These are phyloP conservation scores for Halichoerus grypus DNA, from an alignment of 2,113 vertebrate genomes.

Conservation along the genomic window DNA sequence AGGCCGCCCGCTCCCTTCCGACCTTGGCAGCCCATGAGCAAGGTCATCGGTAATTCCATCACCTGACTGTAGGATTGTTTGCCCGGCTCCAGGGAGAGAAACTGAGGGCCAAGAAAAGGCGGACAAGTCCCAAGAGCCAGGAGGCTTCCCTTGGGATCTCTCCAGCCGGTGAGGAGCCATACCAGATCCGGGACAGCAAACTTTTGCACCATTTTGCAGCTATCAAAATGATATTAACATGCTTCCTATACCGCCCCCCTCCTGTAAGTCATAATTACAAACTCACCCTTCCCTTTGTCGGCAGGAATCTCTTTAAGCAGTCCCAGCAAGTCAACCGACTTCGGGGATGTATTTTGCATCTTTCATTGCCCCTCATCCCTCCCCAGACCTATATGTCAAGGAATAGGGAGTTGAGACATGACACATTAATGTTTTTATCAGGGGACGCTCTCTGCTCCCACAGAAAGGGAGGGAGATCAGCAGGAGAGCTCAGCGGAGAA, in stretches of 20 bases:
- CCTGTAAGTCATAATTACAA: slow-evolving; percentile 48
- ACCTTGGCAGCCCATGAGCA: slow-evolving; percentile 82
- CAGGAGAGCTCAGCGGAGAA: slow-evolving; percentile 23
- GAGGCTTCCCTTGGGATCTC: neutral
- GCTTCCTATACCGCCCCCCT: neutral
- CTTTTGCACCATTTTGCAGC: slow-evolving; percentile 3
- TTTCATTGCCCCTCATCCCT: slow-evolving; percentile 43
- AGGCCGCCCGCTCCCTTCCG: slow-evolving; percentile 77
- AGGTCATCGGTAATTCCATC: slow-evolving; percentile 86
- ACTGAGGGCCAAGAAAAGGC: slow-evolving; percentile 1
- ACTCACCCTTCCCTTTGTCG: slow-evolving; percentile 33
- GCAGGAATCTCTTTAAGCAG: slow-evolving; percentile 46
- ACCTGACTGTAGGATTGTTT: slow-evolving; percentile 33
- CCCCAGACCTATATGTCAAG: slow-evolving; percentile 76
- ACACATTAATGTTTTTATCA: slow-evolving; percentile 76
- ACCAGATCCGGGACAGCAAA: neutral
- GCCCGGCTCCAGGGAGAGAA: neutral
- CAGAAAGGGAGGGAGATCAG: slow-evolving; percentile 56
- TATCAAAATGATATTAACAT: slow-evolving; percentile 39
- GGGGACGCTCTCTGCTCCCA: slow-evolving; percentile 57
- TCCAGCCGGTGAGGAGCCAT: neutral
- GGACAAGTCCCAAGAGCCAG: neutral
- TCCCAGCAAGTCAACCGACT: slow-evolving; percentile 53
- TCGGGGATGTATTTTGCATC: slow-evolving; percentile 64
- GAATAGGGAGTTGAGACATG: slow-evolving; percentile 78